These are phyloP conservation scores for Nerophis lumbriciformis DNA, from an alignment of 2,113 vertebrate species.

Conservation along the genomic window DNA sequence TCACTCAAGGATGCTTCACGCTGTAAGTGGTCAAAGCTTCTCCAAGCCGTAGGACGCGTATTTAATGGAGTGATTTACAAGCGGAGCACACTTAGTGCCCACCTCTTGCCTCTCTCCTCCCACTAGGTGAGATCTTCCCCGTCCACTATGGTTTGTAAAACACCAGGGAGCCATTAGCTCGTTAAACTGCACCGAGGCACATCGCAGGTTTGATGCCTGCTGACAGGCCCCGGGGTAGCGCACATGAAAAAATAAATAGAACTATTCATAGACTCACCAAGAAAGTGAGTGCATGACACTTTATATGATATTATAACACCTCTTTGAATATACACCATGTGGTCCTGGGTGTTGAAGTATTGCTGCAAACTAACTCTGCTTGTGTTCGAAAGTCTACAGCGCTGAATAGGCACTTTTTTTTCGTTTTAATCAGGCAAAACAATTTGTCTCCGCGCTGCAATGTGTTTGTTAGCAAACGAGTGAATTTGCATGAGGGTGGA, in stretches of 20 bases:
- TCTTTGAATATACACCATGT: too few species aligned
- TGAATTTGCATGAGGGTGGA: slow-evolving; percentile 20
- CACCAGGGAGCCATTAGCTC: slow-evolving; percentile 44
- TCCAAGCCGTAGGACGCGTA: slow-evolving; percentile 10
- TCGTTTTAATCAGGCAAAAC: slow-evolving; percentile 17
- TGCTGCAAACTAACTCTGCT: too few species aligned
- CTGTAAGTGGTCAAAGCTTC: slow-evolving; percentile 12
- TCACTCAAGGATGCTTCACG: slow-evolving; percentile 26
- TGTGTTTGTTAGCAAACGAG: slow-evolving; percentile 27
- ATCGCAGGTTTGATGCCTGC: slow-evolving; percentile 39
- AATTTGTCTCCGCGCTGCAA: slow-evolving; percentile 25
- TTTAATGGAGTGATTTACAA: slow-evolving; percentile 31
- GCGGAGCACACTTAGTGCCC: background rate
- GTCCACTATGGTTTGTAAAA: slow-evolving; percentile 33
- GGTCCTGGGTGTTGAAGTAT: too few species aligned
- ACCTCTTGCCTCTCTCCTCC: slow-evolving; percentile 17
- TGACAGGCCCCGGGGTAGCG: slow-evolving; percentile 37
- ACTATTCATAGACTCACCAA: slow-evolving; percentile 20
- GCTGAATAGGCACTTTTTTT: background rate
- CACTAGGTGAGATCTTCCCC: slow-evolving; percentile 13
- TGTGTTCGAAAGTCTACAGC: background rate
- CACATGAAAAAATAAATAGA: slow-evolving; percentile 44
- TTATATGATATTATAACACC: background rate
- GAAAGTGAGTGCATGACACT: background rate
- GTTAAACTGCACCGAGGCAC: slow-evolving; percentile 40